Percentiles rank a stretch among this genome's conserved stretches.
These are phyloP conservation scores for Arrhopalites spinosus DNA, from an alignment of 2,888 invertebrate genomes.

Conservation along the genomic window DNA sequence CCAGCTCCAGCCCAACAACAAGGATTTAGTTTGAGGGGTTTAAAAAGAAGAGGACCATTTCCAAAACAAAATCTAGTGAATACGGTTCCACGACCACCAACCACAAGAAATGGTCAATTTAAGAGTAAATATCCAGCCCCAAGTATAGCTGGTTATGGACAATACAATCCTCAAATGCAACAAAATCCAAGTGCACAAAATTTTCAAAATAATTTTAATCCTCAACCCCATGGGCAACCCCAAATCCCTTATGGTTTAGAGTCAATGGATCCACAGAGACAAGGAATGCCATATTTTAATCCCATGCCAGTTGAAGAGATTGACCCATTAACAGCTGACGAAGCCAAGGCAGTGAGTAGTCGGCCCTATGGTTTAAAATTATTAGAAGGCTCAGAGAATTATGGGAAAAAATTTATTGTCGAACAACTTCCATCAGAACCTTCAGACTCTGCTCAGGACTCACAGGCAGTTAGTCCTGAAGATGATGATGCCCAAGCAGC, in stretches of 20 bases:
- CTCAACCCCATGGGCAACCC: background rate
- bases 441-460: background rate
- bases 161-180: background rate
- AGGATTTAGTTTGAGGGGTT: background rate
- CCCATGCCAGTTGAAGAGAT: background rate
- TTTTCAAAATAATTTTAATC: background rate
- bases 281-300: constrained; percentile 20
- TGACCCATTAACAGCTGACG: constrained; percentile 4
- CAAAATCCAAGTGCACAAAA: too few species aligned
- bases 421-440: background rate
- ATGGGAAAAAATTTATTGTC: constrained; percentile 45
- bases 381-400: constrained; percentile 50
- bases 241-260: background rate
- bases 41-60: too few species aligned
- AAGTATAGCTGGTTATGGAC: background rate
- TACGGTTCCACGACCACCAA: background rate
- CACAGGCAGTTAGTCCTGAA: background rate
- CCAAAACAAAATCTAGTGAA: background rate
- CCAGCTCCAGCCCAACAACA: background rate
- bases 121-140: background rate
- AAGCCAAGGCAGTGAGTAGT: background rate
- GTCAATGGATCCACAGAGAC: constrained; percentile 9
- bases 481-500: constrained; percentile 18
- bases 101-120: background rate
- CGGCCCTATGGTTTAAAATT: constrained; percentile 50